Evolutionary conservation across 2,113 vertebrate genomes (phyloP), one percentile per base, ranked within the genome.

Genomic region (Vimba vimba): DNA sequence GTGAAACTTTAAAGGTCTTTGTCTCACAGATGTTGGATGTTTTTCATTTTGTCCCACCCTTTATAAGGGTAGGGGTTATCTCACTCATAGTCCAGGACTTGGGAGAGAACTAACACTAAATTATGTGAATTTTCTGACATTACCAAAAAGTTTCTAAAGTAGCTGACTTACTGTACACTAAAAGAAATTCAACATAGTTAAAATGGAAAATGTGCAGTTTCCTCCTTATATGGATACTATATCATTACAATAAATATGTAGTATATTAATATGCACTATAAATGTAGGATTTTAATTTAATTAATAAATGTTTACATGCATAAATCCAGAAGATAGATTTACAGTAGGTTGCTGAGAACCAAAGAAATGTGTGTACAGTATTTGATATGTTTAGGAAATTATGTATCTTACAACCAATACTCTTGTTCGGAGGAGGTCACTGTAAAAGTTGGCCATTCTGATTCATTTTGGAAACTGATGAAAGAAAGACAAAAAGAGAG

Each of bases 381-480:
- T 76, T 64, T 64, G 12, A 87, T 45, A 55, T 11, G 25, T 5
- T 43, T n/a, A 74, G 15, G 7, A 82, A 75, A 27, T 52, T 0
- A 64, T 79, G 15, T 50, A 80, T 89, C 93, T 94, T 86, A 95
- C 95, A 12, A 71, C 92, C 92, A 95, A 84, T 93, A 95, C 85
- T 95, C 93, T 68, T 87, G 82, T 83, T 94, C 94, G 0, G 94
- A 66, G 39, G 89, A 85, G 0, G 1, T 82, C 6, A 15, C 0
- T 0, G 1, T 4, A 39, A 71, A 39, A 27, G 3, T 2, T 0
- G 1, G 33, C 4, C 6, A 0, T 2, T 0, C 57, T 25, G 6
- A 60, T 15, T 4, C 57, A 39, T 82, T 5, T 87, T 90, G 62
- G 71, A 21, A 17, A 57, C 75, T 86, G 71, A 1, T 88, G 76